A percentile compares a stretch with the other conserved stretches of the same genome.
phyloP scores from a whole-genome alignment of 2,113 vertebrate genomes.

The Tiliqua scincoides region DNA sequence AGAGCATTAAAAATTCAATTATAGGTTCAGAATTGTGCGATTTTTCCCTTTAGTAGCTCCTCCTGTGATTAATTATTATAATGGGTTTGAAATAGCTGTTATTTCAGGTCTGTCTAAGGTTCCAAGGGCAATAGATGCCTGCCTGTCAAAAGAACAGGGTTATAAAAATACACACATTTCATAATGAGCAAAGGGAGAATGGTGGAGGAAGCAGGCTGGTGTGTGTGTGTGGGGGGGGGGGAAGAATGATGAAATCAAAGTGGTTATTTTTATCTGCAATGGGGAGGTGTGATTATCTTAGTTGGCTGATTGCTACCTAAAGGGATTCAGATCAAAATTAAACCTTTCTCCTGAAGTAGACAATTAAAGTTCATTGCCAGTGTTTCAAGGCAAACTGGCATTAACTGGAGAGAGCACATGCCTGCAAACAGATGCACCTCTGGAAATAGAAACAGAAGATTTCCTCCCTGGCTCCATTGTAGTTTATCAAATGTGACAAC shows the following conservation, averaged over 20 bases:
- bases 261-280: constrained; percentile 71
- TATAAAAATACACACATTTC: constrained; percentile 59
- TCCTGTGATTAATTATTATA: constrained; percentile 76
- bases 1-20: constrained; percentile 71
- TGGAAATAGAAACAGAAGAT: constrained; percentile 67
- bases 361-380: constrained; percentile 75
- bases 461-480: constrained; percentile 62
- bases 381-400: constrained; percentile 60
- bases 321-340: constrained; percentile 77
- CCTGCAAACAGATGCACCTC: constrained; percentile 69
- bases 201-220: not conserved
- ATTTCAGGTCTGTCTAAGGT: constrained; percentile 65
- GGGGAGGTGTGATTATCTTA: constrained; percentile 71
- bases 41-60: constrained; percentile 60
- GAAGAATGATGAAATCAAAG: constrained; percentile 53
- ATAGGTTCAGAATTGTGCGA: constrained; percentile 67
- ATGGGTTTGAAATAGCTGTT: constrained; percentile 70
- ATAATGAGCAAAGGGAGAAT: constrained; percentile 34
- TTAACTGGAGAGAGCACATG: constrained; percentile 58
- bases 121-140: constrained; percentile 60
- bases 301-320: constrained; percentile 74
- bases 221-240: not conserved
- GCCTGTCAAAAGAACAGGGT: constrained; percentile 52
- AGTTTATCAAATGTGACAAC: constrained; percentile 71
- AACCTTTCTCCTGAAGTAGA: constrained; percentile 73